Percentiles rank a stretch among this genome's conserved stretches.
These are phyloP conservation scores for Prionailurus bengalensis DNA, from an alignment of 2,113 vertebrate genomes.

Conservation along the genomic window DNA sequence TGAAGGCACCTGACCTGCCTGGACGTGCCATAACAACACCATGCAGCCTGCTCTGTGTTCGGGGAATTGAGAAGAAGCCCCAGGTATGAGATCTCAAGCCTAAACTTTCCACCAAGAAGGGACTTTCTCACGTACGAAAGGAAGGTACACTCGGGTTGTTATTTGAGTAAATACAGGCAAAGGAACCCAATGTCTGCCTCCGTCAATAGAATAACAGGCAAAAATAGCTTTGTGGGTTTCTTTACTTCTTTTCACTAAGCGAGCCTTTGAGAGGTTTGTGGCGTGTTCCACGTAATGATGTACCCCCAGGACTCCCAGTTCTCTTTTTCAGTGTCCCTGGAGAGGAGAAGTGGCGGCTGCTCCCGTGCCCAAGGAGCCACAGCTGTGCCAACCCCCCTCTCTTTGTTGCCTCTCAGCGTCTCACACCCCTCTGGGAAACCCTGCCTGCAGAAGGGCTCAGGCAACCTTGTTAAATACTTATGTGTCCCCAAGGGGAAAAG, in stretches of 20 bases:
- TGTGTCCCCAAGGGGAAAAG: not conserved
- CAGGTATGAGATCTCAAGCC: not conserved
- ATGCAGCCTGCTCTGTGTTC: not conserved
- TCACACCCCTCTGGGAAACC: rapidly evolving
- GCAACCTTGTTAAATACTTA: not conserved
- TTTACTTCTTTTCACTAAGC: conserved; percentile 20
- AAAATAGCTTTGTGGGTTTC: conserved; percentile 52
- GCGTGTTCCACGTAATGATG: not conserved
- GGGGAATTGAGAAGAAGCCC: not conserved
- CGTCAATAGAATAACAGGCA: not conserved
- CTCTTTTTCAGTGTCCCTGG: not conserved
- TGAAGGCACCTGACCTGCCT: rapidly evolving
- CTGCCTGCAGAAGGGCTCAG: not conserved
- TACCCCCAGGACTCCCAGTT: not conserved
- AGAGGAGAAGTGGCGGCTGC: not conserved
- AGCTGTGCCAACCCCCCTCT: not conserved
- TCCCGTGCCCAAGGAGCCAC: not conserved
- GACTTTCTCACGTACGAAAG: conserved; percentile 72
- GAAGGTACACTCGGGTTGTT: not conserved
- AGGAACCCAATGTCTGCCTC: not conserved
- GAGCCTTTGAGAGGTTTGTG: not conserved
- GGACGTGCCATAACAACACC: rapidly evolving
- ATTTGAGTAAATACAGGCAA: conserved; percentile 63
- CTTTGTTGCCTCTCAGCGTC: rapidly evolving
- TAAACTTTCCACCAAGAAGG: conserved; percentile 53